Base-by-base conservation (phyloP, 2,888 invertebrate species). In the Luffia ferchaultella region DNA sequence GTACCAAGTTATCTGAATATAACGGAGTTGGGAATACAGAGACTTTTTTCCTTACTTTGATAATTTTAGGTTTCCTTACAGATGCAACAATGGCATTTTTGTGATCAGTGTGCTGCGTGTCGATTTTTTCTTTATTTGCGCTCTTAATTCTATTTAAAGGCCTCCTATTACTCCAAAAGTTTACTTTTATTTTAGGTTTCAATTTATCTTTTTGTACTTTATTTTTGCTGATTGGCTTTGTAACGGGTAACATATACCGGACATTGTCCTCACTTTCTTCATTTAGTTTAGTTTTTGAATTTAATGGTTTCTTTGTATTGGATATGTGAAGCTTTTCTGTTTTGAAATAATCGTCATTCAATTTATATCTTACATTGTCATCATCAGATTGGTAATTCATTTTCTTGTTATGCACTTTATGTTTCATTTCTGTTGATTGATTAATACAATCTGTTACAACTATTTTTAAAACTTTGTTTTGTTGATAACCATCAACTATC, bases 101-200 rank as follows among this genome's bases (percentile, higher is more conserved):
- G 30, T 64, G 68, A 18, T 73, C 67, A 30, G 77, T 76, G 56
- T 80, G 75, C 52, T 78, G 66, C 16, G 71, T 67, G 50, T 64
- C 73, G 12, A 61, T 57, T 48, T 64, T 71, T 15, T 59, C 58
- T 53, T 65, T 72, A 2, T 53, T 60, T 47, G 56, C 53, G 49
- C 68, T 72, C 53, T 70, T 65, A 16, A 73, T 57, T 42, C 73
- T 63, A 47, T 62, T 73, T 1, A 62, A 58, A 42, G 62, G 60
- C 53, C 62, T 66, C 55, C 78, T 80, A 54, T 66, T 75, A 54
- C 82, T 82, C 83, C 83, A 83, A 56, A 83, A 83, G 55, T 83
- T 83, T 0, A 83, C 79, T 65, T 83, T 83, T 3, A 82, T 77
- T 63, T 74, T 80, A 16, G 69, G 65, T 62, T 76, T 78, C 15